A percentile compares a stretch with the other conserved stretches of the same genome.
phyloP scores from a whole-genome alignment of 2,113 vertebrate species.

The Vulpes lagopus region DNA sequence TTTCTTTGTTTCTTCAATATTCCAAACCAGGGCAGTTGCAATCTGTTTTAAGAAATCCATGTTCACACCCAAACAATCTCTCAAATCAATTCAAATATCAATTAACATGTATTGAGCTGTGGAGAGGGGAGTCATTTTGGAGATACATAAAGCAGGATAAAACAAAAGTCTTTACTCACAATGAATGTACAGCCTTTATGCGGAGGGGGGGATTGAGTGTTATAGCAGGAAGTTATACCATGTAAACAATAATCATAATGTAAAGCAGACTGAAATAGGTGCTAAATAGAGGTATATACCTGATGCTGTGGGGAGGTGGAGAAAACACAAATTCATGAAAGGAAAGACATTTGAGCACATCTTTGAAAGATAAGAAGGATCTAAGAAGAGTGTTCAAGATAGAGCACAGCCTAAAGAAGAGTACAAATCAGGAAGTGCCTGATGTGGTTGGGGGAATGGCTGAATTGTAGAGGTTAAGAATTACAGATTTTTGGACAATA shows the following conservation, averaged over 20 bases:
- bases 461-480: not conserved
- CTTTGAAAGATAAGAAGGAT: not conserved
- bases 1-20: conserved; percentile 77
- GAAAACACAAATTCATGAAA: not conserved
- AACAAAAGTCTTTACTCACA: not conserved
- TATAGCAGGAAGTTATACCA: not conserved
- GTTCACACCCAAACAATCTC: conserved; percentile 65
- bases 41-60: conserved; percentile 58
- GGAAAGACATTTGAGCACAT: not conserved
- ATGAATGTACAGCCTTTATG: not conserved
- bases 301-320: not conserved
- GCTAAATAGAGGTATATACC: not conserved
- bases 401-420: not conserved
- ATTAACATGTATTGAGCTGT: not conserved
- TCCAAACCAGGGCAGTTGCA: conserved; percentile 35
- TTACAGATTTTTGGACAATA: not conserved
- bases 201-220: too few species aligned
- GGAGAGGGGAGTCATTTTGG: not conserved
- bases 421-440: not conserved
- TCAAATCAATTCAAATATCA: conserved; percentile 67
- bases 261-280: not conserved
- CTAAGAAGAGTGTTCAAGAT: not conserved
- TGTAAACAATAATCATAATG: not conserved
- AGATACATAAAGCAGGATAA: conserved; percentile 12
- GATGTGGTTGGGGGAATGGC: not conserved